These are phyloP conservation scores for Allygus modestus DNA, from an alignment of 2,888 invertebrate species.

Conservation along the genomic window DNA sequence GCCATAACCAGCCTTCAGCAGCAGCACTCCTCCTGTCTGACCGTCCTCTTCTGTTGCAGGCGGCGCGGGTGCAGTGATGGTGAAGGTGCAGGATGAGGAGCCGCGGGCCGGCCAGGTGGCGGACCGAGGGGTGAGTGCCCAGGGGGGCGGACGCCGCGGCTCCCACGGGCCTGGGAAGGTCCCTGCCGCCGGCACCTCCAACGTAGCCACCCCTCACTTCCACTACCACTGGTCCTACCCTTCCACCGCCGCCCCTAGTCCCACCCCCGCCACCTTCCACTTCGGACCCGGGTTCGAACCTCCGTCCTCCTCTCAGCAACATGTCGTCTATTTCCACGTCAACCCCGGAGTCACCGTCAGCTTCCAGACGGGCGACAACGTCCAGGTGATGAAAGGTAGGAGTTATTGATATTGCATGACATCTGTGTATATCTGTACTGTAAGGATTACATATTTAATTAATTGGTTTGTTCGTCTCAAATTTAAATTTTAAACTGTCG, in stretches of 20 bases:
- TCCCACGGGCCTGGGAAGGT: constrained; percentile 74
- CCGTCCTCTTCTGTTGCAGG: constrained; percentile 5
- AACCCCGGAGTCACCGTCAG: constrained; percentile 88
- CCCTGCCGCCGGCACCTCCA: constrained; percentile 72
- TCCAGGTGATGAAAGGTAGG: constrained; percentile 87
- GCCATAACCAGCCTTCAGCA: too few relatives aligned
- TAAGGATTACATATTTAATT: too few relatives aligned
- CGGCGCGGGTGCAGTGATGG: constrained; percentile 65
- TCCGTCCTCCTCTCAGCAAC: constrained; percentile 75
- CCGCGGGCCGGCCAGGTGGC: constrained; percentile 31
- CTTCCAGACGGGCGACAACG: constrained; percentile 85
- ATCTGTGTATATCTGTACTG: too few relatives aligned
- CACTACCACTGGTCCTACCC: constrained; percentile 76
- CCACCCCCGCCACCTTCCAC: constrained; percentile 78
- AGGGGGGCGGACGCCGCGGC: constrained; percentile 31
- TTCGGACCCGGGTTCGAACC: constrained; percentile 75
- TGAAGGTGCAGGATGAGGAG: constrained; percentile 68
- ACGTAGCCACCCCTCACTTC: constrained; percentile 75
- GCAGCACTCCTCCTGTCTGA: too few relatives aligned
- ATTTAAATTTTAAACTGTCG: too few relatives aligned
- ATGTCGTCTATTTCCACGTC: constrained; percentile 85
- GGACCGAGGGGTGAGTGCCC: constrained; percentile 39
- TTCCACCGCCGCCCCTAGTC: constrained; percentile 72
- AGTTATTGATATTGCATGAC: constrained; percentile 64
- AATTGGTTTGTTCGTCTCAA: too few relatives aligned